Conservation (phyloP, 2,113 vertebrate genomes). For the Rissa tridactyla region DNA sequence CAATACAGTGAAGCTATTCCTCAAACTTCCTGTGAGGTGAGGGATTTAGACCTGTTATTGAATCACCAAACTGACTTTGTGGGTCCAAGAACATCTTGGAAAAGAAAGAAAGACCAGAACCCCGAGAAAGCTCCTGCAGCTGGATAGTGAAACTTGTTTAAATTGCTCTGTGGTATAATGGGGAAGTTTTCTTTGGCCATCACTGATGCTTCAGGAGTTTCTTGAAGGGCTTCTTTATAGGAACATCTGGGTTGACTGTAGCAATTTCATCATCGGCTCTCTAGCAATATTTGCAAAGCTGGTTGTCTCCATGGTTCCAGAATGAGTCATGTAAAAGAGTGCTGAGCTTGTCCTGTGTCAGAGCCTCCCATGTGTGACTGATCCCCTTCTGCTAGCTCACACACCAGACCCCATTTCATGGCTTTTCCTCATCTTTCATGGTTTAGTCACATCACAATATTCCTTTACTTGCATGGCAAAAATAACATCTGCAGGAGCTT, state of each 20-base stretch:
- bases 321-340: constrained; percentile 19
- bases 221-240: constrained; percentile 40
- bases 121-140: neutral
- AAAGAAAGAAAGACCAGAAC: neutral
- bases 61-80: neutral
- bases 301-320: neutral
- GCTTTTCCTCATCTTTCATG: constrained; percentile 64
- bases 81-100: neutral
- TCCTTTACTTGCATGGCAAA: constrained; percentile 59
- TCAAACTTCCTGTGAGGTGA: neutral
- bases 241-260: neutral
- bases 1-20: neutral
- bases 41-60: neutral
- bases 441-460: constrained; percentile 56
- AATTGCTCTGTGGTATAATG: constrained; percentile 9
- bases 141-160: neutral
- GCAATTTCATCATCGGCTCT: constrained; percentile 3
- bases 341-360: constrained; percentile 22
- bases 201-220: constrained; percentile 3
- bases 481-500: constrained; percentile 65
- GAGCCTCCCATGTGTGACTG: constrained; percentile 35
- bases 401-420: constrained; percentile 55
- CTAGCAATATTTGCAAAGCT: constrained; percentile 39
- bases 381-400: constrained; percentile 20
- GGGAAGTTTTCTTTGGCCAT: constrained; percentile 48